phyloP scores from a whole-genome alignment of 2,888 invertebrate species.

The Tetrapedia diversipes region DNA sequence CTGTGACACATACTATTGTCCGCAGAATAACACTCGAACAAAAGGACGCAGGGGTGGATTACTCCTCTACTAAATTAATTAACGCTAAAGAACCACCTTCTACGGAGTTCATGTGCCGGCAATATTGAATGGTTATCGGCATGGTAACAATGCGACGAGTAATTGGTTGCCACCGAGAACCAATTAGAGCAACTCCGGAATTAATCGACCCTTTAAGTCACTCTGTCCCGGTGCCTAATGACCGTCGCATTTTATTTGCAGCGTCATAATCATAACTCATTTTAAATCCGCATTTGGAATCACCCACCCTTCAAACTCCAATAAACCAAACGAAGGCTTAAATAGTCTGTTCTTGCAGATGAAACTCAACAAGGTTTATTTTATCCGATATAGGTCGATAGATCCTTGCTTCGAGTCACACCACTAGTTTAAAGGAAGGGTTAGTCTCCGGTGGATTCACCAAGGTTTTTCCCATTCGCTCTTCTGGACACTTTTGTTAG shows the following conservation, averaged over 20 bases:
- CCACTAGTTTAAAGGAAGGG: too few species aligned
- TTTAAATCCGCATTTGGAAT: too few species aligned
- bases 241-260: constrained; percentile 31
- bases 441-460: too few species aligned
- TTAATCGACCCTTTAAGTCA: constrained; percentile 45
- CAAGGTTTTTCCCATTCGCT: too few species aligned
- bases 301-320: too few species aligned
- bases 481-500: too few species aligned
- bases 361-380: too few species aligned
- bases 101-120: background rate
- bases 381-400: too few species aligned
- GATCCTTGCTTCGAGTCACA: too few species aligned
- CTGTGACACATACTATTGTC: constrained; percentile 6
- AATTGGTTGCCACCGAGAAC: constrained; percentile 44
- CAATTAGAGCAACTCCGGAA: constrained; percentile 52
- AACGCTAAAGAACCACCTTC: constrained; percentile 20
- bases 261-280: constrained; percentile 31
- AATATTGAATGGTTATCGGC: constrained; percentile 41
- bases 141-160: constrained; percentile 38
- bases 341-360: constrained; percentile 26
- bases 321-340: constrained; percentile 6
- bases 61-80: constrained; percentile 39
- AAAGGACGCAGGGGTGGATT: constrained; percentile 26
- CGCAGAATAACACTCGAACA: constrained; percentile 4
- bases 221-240: constrained; percentile 40